phyloP scores from a whole-genome alignment of 2,797 vertebrate species.

The Phylloscopus collybita region DNA sequence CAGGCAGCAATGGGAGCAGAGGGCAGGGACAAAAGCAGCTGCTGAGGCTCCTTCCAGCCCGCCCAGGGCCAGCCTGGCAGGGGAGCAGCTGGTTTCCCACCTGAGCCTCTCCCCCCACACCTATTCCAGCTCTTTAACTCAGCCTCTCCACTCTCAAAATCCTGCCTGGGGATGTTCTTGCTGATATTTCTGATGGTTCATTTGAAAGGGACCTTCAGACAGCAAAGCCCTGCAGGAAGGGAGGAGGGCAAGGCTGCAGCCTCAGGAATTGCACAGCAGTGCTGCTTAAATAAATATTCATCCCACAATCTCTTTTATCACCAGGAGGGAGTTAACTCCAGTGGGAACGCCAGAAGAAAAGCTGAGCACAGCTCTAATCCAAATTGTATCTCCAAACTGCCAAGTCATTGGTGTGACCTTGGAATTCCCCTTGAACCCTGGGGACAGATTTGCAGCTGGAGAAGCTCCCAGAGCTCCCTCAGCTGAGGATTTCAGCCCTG shows the following conservation, averaged over 20 bases:
- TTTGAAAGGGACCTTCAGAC: background rate
- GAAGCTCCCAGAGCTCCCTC: background rate
- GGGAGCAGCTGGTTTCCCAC: background rate
- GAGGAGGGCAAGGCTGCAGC: background rate
- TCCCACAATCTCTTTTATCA: background rate
- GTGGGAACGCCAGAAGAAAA: background rate
- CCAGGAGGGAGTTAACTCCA: background rate
- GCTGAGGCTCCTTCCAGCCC: background rate
- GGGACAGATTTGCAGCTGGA: background rate
- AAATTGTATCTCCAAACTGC: background rate
- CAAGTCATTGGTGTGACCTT: background rate
- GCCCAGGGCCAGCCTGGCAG: background rate
- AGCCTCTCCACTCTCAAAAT: background rate
- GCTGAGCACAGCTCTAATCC: background rate
- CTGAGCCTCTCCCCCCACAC: background rate
- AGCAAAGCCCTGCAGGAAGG: background rate
- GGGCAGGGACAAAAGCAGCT: background rate
- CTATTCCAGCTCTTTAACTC: background rate
- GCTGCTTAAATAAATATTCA: background rate
- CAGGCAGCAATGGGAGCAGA: background rate
- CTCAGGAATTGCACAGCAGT: background rate
- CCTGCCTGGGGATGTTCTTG: background rate
- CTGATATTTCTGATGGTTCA: background rate
- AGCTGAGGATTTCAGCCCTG: background rate
- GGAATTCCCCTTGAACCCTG: background rate